Conservation (phyloP, 2,888 invertebrate species). For the Tubulanus polymorphus region DNA sequence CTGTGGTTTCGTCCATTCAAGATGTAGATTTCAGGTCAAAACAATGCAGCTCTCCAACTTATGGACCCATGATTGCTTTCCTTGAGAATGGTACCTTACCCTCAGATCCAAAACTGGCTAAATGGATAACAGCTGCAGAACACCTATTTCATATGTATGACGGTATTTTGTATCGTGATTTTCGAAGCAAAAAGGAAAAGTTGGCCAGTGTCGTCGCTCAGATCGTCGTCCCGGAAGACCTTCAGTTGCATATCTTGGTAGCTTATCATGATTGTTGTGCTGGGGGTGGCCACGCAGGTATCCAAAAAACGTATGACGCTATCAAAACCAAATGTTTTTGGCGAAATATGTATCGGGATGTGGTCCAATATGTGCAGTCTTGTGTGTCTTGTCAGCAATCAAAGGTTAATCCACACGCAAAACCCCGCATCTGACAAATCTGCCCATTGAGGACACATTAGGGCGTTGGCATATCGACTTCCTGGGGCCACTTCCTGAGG, state of each 20-base stretch:
- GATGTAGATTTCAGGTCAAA: too few relatives aligned
- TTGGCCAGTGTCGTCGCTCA: slow-evolving; percentile 6
- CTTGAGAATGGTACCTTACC: slow-evolving; percentile 4
- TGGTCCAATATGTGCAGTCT: slow-evolving; percentile 14
- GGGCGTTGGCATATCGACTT: neutral
- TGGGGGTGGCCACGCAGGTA: slow-evolving; percentile 15
- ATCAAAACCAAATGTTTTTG: slow-evolving; percentile 17
- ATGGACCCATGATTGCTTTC: slow-evolving; percentile 4
- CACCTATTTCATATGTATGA: slow-evolving; percentile 3
- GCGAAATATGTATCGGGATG: slow-evolving; percentile 19
- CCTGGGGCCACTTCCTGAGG: neutral
- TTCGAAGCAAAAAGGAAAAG: slow-evolving; percentile 1
- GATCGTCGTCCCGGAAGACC: slow-evolving; percentile 13
- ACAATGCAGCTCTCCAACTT: slow-evolving; percentile 8
- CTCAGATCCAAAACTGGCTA: neutral
- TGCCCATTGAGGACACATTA: neutral
- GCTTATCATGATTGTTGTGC: slow-evolving; percentile 15
- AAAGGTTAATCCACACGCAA: slow-evolving; percentile 5
- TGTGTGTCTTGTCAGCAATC: slow-evolving; percentile 19
- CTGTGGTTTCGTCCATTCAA: too few relatives aligned
- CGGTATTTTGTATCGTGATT: slow-evolving; percentile 12
- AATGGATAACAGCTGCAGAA: neutral
- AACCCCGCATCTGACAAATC: slow-evolving; percentile 5
- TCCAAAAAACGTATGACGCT: slow-evolving; percentile 11
- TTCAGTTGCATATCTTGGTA: neutral